Conservation (phyloP, 2,113 vertebrate species). For the Alexandromys fortis region DNA sequence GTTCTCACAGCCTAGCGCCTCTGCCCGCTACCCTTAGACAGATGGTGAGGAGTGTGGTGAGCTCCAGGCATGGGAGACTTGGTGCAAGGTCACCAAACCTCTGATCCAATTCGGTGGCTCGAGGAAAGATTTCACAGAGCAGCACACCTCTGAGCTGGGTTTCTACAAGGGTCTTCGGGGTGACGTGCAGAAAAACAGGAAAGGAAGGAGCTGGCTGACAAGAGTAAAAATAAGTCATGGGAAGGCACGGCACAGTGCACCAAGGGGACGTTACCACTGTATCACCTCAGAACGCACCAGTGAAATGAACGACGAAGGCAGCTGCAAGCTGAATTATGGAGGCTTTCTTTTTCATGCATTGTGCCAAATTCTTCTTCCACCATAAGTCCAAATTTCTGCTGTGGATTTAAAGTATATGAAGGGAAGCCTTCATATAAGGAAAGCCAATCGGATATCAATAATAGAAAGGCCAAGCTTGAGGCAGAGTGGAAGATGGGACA, state of each 20-base stretch:
- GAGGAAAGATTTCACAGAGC: not conserved
- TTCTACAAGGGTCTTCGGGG: not conserved
- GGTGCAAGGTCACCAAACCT: accelerated
- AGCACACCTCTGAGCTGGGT: not conserved
- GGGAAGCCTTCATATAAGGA: too few species aligned
- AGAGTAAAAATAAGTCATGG: not conserved
- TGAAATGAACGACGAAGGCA: not conserved
- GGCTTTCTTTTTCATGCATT: not conserved
- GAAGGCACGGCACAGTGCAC: accelerated
- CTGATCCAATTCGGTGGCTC: not conserved
- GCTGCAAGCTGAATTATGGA: not conserved
- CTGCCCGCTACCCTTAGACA: not conserved
- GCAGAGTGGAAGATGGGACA: not conserved
- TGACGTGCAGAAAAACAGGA: not conserved
- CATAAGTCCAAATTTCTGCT: not conserved
- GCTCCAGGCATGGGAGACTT: accelerated
- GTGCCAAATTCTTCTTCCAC: not conserved
- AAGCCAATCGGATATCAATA: not conserved
- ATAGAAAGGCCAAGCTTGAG: not conserved
- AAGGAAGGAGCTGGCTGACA: not conserved
- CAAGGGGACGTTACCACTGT: not conserved
- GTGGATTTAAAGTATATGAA: not conserved
- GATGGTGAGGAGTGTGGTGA: too few species aligned
- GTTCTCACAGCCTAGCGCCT: not conserved
- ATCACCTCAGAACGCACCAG: not conserved